Evolutionary conservation across 2,797 vertebrate species (phyloP).

Genomic region (Carduelis carduelis): DNA sequence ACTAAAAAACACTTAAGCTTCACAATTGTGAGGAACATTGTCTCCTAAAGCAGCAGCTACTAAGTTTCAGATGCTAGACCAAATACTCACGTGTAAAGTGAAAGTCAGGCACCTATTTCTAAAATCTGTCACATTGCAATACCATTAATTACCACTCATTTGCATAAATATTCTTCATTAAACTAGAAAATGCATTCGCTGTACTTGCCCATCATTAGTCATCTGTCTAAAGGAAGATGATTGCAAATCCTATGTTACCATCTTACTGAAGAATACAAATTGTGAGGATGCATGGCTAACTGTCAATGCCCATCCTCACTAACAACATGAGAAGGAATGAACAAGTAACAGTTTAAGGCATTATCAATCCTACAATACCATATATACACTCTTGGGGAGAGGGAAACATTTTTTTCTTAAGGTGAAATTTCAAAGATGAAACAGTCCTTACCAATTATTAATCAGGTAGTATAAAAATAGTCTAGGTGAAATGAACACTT

Average conservation of each 20-base stretch:
- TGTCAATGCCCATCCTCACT: neutral
- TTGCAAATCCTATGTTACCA: neutral
- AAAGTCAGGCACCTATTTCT: neutral
- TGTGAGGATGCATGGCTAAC: neutral
- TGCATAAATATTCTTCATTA: neutral
- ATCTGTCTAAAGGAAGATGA: neutral
- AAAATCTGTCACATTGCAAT: neutral
- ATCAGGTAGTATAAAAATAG: neutral
- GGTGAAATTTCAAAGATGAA: neutral
- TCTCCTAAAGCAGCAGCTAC: neutral
- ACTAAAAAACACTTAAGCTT: neutral
- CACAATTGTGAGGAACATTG: neutral
- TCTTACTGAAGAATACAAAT: neutral
- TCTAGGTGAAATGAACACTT: neutral
- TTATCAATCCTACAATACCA: neutral
- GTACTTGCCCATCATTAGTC: neutral
- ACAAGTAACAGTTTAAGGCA: neutral
- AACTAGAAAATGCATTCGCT: neutral
- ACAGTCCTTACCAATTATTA: neutral
- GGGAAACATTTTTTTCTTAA: neutral
- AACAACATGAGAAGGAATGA: neutral
- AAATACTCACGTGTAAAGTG: neutral
- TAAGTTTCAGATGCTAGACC: neutral
- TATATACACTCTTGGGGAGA: accelerated
- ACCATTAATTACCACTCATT: neutral